Percentiles rank a stretch among this genome's conserved stretches.
Evolutionary conservation across 2,113 vertebrate species (phyloP).

Genomic region (Gadus macrocephalus): DNA sequence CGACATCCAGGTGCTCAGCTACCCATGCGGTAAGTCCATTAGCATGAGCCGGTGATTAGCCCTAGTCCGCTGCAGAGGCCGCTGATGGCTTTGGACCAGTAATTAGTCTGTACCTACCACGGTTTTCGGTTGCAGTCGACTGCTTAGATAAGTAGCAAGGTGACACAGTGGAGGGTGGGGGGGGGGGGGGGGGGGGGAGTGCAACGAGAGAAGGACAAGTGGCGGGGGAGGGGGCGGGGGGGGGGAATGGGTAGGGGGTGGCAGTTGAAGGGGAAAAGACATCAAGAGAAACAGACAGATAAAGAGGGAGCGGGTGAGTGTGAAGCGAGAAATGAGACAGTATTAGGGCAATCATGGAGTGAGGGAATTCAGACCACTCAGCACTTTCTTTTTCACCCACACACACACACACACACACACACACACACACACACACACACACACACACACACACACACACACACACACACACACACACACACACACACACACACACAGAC

Average conservation of each 20-base stretch:
- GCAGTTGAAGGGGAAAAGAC: conserved; percentile 3
- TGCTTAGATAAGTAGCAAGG: conserved; percentile 67
- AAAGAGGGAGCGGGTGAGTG: conserved; percentile 39
- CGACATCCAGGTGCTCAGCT: conserved; percentile 97
- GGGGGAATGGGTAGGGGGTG: conserved; percentile 13
- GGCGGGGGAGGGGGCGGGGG: conserved; percentile 10
- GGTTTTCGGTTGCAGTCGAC: conserved; percentile 63
- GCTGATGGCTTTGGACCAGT: conserved; percentile 63
- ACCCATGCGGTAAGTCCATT: conserved; percentile 95
- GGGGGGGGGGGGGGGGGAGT: background rate
- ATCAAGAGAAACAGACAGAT: conserved; percentile 18
- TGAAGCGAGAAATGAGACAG: conserved; percentile 69
- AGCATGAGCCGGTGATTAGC: conserved; percentile 76
- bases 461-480: conserved; percentile 1
- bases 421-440: conserved; percentile 1
- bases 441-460: no score
- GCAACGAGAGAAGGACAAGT: background rate
- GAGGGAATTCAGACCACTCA: conserved; percentile 65
- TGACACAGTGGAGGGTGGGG: conserved; percentile 53
- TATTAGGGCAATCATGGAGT: conserved; percentile 68
- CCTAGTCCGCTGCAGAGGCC: conserved; percentile 65
- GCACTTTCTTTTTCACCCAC: conserved; percentile 45
- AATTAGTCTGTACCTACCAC: conserved; percentile 68
- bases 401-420: conserved; percentile 2
- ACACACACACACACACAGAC: conserved; percentile 10